Base-by-base conservation (phyloP, 2,888 invertebrate species). In the Dasysyrphus albostriatus region DNA sequence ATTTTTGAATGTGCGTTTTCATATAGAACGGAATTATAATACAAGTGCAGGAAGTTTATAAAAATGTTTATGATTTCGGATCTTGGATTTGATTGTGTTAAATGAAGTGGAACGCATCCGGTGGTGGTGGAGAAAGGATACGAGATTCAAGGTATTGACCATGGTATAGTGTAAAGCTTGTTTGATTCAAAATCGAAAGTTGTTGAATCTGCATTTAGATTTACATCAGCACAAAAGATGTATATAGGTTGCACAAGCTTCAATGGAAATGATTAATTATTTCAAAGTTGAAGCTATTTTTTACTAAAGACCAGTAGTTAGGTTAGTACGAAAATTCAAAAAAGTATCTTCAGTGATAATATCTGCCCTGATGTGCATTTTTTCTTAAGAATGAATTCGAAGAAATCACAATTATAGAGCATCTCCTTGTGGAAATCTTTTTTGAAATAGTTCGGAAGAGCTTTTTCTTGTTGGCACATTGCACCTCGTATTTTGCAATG, bases 61-160 rank as follows among this genome's bases (percentile, higher is more conserved):
- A n/a, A 61, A 37, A 29, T 49, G 29, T 76, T 81, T 70, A 74
- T 70, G 63, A 51, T 69, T 69, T 75, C 8, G 42, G 19, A 65
- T 79, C 49, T 29, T 32, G 29, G 37, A 73, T 83, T 83, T 83
- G 79, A 78, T 78, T 83, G 74, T 32, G 39, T 37, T 73, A 19
- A 83, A 79, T 78, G 34, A 59, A 47, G 47, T 56, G 47, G 69
- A 69, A 61, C 32, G 54, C 32, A 61, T 54, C 54, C 54, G 76
- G 63, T 24, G 24, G 24, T 24, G 24, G 3, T 70, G 70, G 63
- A 76, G 82, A 82, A 82, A 82, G 82, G 77, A 82, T 82, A 58
- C 7, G 32, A 44, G 16, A 10, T 19, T 67, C 76, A 37, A 76
- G 70, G 58, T 56, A 67, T 59, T 82, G 77, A 42, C 82, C 82